Percentiles rank a stretch among this genome's conserved stretches.
phyloP scores from a whole-genome alignment of 2,113 vertebrate species.

The Eonycteris spelaea region DNA sequence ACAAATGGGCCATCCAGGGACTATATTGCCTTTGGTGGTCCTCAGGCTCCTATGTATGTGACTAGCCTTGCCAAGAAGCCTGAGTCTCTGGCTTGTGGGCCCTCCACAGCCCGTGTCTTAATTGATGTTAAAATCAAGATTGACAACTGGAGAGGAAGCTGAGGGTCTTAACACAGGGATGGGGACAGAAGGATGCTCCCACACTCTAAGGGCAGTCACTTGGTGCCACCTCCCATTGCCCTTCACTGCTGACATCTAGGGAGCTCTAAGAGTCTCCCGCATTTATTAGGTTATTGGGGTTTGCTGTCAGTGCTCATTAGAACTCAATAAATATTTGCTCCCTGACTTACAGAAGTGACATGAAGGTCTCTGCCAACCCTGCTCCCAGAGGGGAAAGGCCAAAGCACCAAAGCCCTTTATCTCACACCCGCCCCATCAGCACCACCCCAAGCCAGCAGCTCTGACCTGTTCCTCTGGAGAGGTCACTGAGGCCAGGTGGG shows the following conservation, averaged over 20 bases:
- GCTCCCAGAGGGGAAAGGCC: rapidly evolving
- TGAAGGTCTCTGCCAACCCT: not conserved
- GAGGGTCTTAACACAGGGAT: not conserved
- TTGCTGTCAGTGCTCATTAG: not conserved
- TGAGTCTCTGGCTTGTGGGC: not conserved
- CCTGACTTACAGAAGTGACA: not conserved
- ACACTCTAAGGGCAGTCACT: not conserved
- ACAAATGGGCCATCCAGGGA: too few species aligned
- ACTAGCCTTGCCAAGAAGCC: not conserved
- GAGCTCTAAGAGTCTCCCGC: not conserved
- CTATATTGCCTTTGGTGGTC: not conserved
- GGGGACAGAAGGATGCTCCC: not conserved
- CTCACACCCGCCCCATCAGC: not conserved
- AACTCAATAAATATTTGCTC: not conserved
- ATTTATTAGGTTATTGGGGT: not conserved
- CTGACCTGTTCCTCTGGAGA: conserved; percentile 66
- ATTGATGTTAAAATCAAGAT: not conserved
- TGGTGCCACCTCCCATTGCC: not conserved
- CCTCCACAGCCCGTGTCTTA: not conserved
- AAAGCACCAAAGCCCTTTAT: not conserved
- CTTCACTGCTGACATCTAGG: not conserved
- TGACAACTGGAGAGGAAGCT: not conserved
- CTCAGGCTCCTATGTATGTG: not conserved
- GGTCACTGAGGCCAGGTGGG: conserved; percentile 64
- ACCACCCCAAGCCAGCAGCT: not conserved